Evolutionary conservation across 2,888 invertebrate genomes (phyloP).

Genomic region (Diarsia dahlii): DNA sequence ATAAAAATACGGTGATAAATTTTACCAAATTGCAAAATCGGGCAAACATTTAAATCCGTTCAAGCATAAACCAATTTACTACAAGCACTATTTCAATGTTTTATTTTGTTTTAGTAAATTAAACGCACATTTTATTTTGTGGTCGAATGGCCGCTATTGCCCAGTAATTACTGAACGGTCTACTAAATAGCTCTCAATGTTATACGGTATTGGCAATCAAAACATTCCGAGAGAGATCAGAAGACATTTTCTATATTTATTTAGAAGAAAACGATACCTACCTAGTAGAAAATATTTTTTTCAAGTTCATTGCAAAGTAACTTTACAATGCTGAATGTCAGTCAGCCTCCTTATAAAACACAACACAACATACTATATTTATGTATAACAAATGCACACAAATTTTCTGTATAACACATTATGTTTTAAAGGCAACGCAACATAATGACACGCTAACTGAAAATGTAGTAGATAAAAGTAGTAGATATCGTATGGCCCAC

Average conservation of each 20-base stretch:
- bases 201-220: slow-evolving; percentile 56
- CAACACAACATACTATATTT: too few species aligned
- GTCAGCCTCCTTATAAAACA: background rate
- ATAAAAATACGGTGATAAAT: background rate
- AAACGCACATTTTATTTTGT: slow-evolving; percentile 34
- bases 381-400: too few species aligned
- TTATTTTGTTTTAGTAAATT: slow-evolving; percentile 42
- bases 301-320: background rate
- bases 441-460: too few species aligned
- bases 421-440: background rate
- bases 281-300: background rate
- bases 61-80: slow-evolving; percentile 25
- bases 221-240: slow-evolving; percentile 27
- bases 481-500: background rate
- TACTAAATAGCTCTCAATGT: slow-evolving; percentile 49
- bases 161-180: slow-evolving; percentile 42
- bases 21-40: slow-evolving; percentile 4
- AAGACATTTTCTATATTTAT: slow-evolving; percentile 25
- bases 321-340: background rate
- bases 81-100: slow-evolving; percentile 18
- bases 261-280: slow-evolving; percentile 7
- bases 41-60: slow-evolving; percentile 24
- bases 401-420: background rate
- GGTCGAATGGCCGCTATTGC: background rate
- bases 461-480: too few species aligned